phyloP scores from a whole-genome alignment of 35 echinoderm and acorn worm species.

The Strongylocentrotus purpuratus region DNA sequence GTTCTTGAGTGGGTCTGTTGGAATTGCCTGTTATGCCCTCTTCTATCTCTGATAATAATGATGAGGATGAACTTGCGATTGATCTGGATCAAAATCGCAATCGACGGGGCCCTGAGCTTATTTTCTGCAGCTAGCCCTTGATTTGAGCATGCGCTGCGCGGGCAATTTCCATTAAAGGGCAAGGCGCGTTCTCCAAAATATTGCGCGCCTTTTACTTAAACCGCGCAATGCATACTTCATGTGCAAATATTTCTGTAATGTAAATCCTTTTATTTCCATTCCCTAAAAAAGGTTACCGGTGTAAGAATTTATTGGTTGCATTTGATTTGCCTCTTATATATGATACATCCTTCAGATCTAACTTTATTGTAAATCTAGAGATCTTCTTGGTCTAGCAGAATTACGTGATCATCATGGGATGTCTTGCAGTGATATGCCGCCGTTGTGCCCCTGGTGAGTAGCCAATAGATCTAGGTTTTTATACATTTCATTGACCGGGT shows the following conservation, averaged over 20 bases:
- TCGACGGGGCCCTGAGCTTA: too few relatives aligned
- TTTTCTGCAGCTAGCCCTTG: too few relatives aligned
- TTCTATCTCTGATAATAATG: too few relatives aligned
- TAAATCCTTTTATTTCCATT: too few relatives aligned
- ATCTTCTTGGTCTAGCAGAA: not conserved
- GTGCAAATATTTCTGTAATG: not conserved
- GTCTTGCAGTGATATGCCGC: conserved; percentile 19
- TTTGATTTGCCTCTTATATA: not conserved
- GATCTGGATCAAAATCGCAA: too few relatives aligned
- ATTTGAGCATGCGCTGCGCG: too few relatives aligned
- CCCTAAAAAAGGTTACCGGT: too few relatives aligned
- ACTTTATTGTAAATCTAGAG: not conserved
- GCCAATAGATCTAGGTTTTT: not conserved
- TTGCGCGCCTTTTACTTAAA: not conserved
- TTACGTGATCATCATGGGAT: not conserved
- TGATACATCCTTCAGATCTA: not conserved
- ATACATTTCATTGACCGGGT: too few relatives aligned
- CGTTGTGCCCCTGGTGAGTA: conserved; percentile 34
- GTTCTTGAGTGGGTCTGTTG: too few relatives aligned
- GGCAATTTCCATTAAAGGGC: too few relatives aligned
- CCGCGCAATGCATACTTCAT: not conserved
- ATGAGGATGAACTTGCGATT: too few relatives aligned
- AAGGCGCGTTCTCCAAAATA: not conserved
- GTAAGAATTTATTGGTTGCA: not conserved
- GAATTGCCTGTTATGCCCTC: too few relatives aligned